These are phyloP conservation scores for Dermolepida albohirtum DNA, from an alignment of 2,888 invertebrate genomes.

Conservation along the genomic window DNA sequence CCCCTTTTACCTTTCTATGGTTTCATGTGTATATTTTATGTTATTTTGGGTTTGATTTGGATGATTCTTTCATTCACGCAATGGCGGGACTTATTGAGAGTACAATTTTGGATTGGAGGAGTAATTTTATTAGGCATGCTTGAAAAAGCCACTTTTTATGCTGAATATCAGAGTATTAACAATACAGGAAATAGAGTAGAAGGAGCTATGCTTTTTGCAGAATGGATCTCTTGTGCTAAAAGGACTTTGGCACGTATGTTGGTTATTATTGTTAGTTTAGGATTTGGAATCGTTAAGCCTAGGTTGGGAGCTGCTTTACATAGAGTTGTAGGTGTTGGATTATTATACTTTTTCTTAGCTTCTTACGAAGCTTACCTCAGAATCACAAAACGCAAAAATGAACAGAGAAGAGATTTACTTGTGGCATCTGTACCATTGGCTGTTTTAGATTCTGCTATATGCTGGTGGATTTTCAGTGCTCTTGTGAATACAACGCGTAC, in stretches of 20 bases:
- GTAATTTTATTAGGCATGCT: conserved; percentile 89
- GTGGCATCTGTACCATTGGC: conserved; percentile 89
- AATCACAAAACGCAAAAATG: conserved; percentile 73
- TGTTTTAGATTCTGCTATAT: conserved; percentile 86
- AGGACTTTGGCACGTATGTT: conserved; percentile 92
- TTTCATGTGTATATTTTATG: conserved; percentile 89
- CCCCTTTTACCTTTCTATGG: conserved; percentile 91
- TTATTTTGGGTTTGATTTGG: conserved; percentile 86
- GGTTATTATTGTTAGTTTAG: conserved; percentile 93
- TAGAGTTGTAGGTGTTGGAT: conserved; percentile 86
- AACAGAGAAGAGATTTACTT: conserved; percentile 74
- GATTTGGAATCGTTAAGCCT: conserved; percentile 96
- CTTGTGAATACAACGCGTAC: conserved; percentile 92
- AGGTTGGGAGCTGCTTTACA: conserved; percentile 90
- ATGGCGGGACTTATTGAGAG: conserved; percentile 90
- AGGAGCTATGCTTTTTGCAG: conserved; percentile 85
- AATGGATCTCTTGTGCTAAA: conserved; percentile 92
- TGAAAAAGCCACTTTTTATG: conserved; percentile 91
- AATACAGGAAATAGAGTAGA: conserved; percentile 73
- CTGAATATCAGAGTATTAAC: conserved; percentile 85
- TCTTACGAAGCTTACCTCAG: conserved; percentile 89
- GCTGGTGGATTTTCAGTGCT: conserved; percentile 94
- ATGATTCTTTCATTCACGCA: conserved; percentile 83
- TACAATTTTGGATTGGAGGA: conserved; percentile 97
- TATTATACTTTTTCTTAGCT: conserved; percentile 85